Evolutionary conservation across 2,888 invertebrate genomes (phyloP).

Genomic region (Troglohyphantes excavatus): DNA sequence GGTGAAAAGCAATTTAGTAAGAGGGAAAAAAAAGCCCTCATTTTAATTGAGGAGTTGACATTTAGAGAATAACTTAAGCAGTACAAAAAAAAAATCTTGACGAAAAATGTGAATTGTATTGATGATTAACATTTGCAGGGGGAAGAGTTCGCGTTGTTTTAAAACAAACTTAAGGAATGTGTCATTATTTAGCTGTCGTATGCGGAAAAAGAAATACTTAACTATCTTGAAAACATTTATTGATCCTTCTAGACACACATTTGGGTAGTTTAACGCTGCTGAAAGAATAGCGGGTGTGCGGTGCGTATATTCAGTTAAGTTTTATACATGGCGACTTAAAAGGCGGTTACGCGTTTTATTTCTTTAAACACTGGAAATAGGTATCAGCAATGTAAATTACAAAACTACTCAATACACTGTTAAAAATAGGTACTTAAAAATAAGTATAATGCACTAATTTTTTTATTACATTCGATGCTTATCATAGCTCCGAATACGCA

Average conservation of each 20-base stretch:
- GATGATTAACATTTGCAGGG: slow-evolving; percentile 1
- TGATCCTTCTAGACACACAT: neutral
- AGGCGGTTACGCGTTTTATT: no score
- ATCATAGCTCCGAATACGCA: no score
- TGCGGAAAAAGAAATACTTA: neutral
- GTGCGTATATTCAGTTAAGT: no score
- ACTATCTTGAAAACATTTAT: slow-evolving; percentile 1
- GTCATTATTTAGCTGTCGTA: slow-evolving; percentile 8
- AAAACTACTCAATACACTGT: no score
- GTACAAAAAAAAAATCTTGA: slow-evolving; percentile 6
- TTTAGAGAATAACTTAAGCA: slow-evolving; percentile 22
- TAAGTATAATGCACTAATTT: no score
- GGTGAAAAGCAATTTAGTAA: slow-evolving; percentile 51
- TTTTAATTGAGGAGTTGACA: slow-evolving; percentile 57
- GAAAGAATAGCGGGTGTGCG: neutral
- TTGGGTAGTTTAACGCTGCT: neutral
- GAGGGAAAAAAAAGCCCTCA: slow-evolving; percentile 40
- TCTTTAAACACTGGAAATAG: no score
- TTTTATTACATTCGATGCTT: no score
- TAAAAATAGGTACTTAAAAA: no score
- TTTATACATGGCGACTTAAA: no score
- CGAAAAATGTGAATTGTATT: slow-evolving; percentile 8
- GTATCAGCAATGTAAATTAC: no score
- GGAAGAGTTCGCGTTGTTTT: neutral
- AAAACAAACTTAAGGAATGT: slow-evolving; percentile 5